phyloP scores from a whole-genome alignment of 2,797 vertebrate genomes.

The Neosilurus hyrtlii region DNA sequence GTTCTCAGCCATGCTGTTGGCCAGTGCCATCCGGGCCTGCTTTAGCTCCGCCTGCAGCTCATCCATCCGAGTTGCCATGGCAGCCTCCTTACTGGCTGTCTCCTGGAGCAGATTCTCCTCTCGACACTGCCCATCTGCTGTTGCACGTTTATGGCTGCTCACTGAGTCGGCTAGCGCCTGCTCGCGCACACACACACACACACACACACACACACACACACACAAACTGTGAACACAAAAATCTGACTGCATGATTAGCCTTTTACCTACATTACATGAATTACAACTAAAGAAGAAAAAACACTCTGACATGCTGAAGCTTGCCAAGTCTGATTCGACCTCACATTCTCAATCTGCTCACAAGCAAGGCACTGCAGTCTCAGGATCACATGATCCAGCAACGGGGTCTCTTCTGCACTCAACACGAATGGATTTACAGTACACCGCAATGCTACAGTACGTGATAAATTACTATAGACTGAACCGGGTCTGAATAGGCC shows the following conservation, averaged over 20 bases:
- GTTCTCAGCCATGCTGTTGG: constrained; percentile 75
- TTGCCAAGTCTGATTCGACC: background rate
- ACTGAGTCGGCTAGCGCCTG: constrained; percentile 81
- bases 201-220: constrained; percentile 1
- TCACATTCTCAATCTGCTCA: constrained; percentile 24
- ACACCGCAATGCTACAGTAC: background rate
- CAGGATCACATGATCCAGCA: background rate
- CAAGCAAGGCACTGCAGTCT: constrained; percentile 25
- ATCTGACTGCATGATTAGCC: background rate
- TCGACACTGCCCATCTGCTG: constrained; percentile 80
- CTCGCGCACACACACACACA: constrained; percentile 42
- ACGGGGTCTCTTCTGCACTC: constrained; percentile 1
- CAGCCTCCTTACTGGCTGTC: constrained; percentile 81
- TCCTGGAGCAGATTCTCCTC: constrained; percentile 81
- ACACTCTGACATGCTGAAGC: constrained; percentile 3
- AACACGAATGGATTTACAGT: constrained; percentile 19
- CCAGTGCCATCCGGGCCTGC: constrained; percentile 71
- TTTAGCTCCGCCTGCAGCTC: constrained; percentile 79
- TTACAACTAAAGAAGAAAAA: constrained; percentile 12
- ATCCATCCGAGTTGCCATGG: constrained; percentile 75
- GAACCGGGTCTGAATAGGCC: constrained; percentile 3
- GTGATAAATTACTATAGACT: constrained; percentile 3
- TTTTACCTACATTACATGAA: background rate
- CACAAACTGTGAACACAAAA: background rate
- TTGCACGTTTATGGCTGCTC: constrained; percentile 80